Base-by-base conservation (phyloP, 2,797 vertebrate species). In the Micropoecilia bifurca region DNA sequence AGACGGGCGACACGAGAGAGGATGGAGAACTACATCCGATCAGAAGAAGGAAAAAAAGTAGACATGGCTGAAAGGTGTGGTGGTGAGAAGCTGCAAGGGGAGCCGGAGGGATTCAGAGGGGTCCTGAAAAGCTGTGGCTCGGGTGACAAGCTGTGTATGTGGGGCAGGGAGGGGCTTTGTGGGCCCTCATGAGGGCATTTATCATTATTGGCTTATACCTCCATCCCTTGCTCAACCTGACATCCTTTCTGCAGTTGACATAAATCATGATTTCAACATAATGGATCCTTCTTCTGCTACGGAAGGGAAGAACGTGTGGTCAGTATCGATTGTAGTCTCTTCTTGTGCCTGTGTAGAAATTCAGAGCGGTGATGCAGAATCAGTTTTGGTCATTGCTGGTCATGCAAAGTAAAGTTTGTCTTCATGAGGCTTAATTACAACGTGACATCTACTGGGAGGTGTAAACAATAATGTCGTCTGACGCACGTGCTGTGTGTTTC, bases 261-360 rank as follows among this genome's bases (percentile, higher is more conserved):
- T 96, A 95, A 95, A 96, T 96, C 96, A 96, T 94, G 87, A 94
- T 95, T 95, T 94, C 89, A 90, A 88, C 83, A 89, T 95, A 94
- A 95, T 94, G 91, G 93, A 92, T 93, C 90, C 85, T 84, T 92
- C 93, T 87, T 88, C 87, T 80, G 80, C 92, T 81, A 85, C 72
- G 75, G 74, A 87, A 82, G 83, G 85, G 88, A 94, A 90, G 89
- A 87, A 82, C 88, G 88, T 88, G 89, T 79, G 80, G 82, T 73
- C 89, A 55, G 55, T 88, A 94, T 95, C 71, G 92, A 95, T 94
- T 91, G 81, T 77, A 59, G 75, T 53, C 82, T 74, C 76, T 76
- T 46, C 79, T 76, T 73, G 74, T 82, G 71, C 63, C 55, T 45
- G 41, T 75, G 53, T 82, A 83, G 87, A 18, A 5, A 80, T 78